These are phyloP conservation scores for Lottia gigantea DNA, from an alignment of 2,888 invertebrate genomes.

Conservation along the genomic window DNA sequence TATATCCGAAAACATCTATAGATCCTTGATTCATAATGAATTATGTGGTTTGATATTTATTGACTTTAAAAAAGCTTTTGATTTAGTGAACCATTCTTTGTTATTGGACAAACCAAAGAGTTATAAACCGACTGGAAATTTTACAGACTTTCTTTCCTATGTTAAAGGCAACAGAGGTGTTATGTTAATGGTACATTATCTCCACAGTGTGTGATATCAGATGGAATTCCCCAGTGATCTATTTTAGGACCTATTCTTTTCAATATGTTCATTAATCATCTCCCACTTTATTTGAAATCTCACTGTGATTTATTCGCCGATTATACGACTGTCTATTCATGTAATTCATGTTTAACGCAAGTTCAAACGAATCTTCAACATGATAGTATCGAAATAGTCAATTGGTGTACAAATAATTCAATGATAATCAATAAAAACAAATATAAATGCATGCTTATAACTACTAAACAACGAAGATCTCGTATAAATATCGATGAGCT, in stretches of 20 bases:
- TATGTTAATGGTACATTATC: neutral
- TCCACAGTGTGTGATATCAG: neutral
- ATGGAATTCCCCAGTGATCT: neutral
- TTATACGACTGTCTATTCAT: neutral
- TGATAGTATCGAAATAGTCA: neutral
- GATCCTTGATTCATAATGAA: neutral
- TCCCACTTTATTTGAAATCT: neutral
- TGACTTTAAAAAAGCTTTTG: too few species aligned
- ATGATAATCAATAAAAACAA: neutral
- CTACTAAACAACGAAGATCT: neutral
- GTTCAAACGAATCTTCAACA: neutral
- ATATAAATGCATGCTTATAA: slow-evolving; percentile 1
- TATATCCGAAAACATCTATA: neutral
- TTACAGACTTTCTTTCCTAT: neutral
- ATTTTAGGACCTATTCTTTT: neutral
- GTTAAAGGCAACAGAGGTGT: neutral
- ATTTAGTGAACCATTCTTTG: neutral
- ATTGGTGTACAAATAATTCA: neutral
- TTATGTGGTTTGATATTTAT: neutral
- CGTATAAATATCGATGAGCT: neutral
- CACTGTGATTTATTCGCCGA: neutral
- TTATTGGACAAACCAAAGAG: too few species aligned
- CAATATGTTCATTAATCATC: neutral
- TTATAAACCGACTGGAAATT: neutral
- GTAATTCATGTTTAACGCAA: neutral